Conservation (phyloP, 2,797 vertebrate genomes). For the Crax fasciolata region DNA sequence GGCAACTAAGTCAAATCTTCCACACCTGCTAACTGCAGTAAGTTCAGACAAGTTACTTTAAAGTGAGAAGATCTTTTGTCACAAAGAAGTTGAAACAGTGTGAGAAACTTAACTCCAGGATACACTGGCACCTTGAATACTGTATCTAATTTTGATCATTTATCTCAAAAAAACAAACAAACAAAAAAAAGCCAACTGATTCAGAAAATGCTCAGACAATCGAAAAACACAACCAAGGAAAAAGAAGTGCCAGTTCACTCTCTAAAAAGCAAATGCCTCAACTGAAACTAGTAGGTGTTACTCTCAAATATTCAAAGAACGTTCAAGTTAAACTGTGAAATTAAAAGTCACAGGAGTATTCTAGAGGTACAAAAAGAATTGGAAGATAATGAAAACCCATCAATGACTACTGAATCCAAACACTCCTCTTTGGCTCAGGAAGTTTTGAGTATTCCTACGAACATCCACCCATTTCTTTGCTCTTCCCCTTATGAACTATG, state of each 20-base stretch:
- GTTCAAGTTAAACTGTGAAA: not conserved
- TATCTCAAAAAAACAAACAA: not conserved
- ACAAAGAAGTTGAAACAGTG: not conserved
- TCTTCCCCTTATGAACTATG: not conserved
- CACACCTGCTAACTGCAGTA: not conserved
- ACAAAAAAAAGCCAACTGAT: not conserved
- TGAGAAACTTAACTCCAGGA: not conserved
- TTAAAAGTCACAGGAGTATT: not conserved
- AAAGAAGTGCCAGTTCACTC: not conserved
- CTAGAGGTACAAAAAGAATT: not conserved
- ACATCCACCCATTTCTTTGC: not conserved
- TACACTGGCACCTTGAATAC: not conserved
- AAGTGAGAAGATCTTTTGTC: not conserved
- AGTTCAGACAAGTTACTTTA: not conserved
- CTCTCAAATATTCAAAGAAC: not conserved
- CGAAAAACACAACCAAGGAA: not conserved
- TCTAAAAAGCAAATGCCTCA: not conserved
- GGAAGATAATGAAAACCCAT: not conserved
- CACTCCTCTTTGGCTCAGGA: not conserved
- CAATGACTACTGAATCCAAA: not conserved
- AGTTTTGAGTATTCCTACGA: not conserved
- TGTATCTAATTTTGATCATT: accelerated
- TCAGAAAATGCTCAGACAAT: not conserved
- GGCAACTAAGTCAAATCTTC: not conserved
- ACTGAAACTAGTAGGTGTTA: not conserved